Evolutionary conservation across 2,113 vertebrate genomes (phyloP).

Genomic region (Scartelaos histophorus): DNA sequence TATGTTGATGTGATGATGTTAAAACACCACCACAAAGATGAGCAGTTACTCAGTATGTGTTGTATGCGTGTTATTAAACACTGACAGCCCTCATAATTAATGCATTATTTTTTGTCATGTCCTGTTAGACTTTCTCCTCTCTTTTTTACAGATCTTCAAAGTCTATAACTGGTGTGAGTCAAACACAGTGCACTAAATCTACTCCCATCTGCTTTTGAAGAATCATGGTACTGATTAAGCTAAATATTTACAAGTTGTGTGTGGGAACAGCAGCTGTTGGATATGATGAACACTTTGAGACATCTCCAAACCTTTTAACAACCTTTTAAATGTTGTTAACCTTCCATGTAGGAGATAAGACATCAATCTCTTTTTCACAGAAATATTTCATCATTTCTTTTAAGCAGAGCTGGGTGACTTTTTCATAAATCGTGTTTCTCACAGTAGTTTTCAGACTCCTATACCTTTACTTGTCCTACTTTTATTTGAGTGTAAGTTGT

Average conservation of each 20-base stretch:
- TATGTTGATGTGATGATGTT: no score
- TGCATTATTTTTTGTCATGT: background rate
- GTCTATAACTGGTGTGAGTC: background rate
- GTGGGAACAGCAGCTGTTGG: constrained; percentile 48
- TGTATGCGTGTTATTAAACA: background rate
- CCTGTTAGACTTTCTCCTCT: background rate
- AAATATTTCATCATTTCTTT: background rate
- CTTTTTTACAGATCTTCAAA: background rate
- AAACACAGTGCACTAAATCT: background rate
- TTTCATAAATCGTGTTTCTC: no score
- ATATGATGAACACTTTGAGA: constrained; percentile 33
- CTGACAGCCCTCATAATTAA: background rate
- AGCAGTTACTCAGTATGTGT: background rate
- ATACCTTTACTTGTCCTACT: no score
- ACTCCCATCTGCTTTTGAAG: constrained; percentile 12
- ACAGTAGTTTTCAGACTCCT: no score
- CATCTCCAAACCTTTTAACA: constrained; percentile 18
- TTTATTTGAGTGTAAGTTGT: no score
- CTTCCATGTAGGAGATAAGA: constrained; percentile 20
- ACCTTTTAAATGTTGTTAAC: constrained; percentile 30
- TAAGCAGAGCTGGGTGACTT: no score
- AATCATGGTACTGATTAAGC: background rate
- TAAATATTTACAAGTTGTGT: constrained; percentile 61
- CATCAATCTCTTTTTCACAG: background rate
- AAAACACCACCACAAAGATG: background rate